Evolutionary conservation across 2,113 vertebrate genomes (phyloP).

Genomic region (Todiramphus saurophagus): DNA sequence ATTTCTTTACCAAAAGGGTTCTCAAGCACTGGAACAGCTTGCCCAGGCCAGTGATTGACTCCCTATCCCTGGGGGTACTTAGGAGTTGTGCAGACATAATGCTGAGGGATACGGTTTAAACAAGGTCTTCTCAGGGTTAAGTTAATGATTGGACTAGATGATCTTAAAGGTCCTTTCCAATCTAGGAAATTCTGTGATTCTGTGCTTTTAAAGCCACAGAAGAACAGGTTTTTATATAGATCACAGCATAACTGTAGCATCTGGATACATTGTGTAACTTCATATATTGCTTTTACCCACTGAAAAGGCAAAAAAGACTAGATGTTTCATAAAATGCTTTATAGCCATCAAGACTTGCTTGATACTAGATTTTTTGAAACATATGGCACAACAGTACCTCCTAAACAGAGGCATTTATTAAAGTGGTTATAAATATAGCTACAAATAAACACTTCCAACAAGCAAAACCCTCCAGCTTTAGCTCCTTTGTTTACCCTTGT

Average conservation of each 20-base stretch:
- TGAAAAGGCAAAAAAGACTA: background rate
- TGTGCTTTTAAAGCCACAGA: background rate
- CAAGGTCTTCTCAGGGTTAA: too few relatives aligned
- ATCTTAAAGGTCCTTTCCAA: too few relatives aligned
- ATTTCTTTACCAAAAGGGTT: too few relatives aligned
- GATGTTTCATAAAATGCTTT: background rate
- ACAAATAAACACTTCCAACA: background rate
- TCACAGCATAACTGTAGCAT: background rate
- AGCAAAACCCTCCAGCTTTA: background rate
- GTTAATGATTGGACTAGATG: too few relatives aligned
- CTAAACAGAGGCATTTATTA: slow-evolving; percentile 18
- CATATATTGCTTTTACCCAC: background rate
- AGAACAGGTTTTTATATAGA: background rate
- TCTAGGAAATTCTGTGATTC: too few relatives aligned
- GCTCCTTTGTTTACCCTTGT: background rate
- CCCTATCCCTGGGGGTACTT: too few relatives aligned
- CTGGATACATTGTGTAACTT: background rate
- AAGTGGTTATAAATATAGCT: background rate
- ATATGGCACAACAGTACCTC: background rate
- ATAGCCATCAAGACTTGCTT: background rate
- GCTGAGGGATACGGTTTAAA: too few relatives aligned
- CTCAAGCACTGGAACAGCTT: too few relatives aligned
- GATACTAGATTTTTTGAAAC: background rate
- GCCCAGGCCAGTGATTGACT: too few relatives aligned
- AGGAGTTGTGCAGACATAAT: too few relatives aligned